phyloP scores from a whole-genome alignment of 2,797 vertebrate species.

The Mallotus villosus region DNA sequence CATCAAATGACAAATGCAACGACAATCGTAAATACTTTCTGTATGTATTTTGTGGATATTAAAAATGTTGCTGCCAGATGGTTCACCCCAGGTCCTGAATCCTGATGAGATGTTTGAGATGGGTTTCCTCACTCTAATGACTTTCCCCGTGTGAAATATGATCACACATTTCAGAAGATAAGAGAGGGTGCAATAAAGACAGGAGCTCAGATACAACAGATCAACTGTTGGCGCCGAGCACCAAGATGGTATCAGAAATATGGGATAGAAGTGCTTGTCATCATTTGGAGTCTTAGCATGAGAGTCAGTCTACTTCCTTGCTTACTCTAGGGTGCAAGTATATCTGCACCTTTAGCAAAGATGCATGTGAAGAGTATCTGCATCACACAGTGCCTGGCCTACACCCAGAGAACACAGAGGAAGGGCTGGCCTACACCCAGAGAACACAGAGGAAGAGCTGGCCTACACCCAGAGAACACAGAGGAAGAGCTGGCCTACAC shows the following conservation, averaged over 20 bases:
- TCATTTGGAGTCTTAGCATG: not conserved
- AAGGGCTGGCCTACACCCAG: no score
- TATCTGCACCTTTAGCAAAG: no score
- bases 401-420: no score
- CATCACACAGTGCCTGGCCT: no score
- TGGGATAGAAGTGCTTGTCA: not conserved
- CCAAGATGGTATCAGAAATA: not conserved
- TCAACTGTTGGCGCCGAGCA: no score
- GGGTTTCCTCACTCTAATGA: not conserved
- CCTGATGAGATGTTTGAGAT: not conserved
- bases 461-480: no score
- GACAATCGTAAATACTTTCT: not conserved
- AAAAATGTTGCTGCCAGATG: not conserved
- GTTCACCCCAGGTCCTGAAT: not conserved
- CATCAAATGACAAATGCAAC: not conserved
- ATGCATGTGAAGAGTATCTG: no score
- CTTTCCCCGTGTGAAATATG: not conserved
- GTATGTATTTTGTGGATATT: not conserved
- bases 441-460: no score
- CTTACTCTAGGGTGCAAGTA: no score
- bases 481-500: no score
- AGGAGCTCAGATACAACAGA: not conserved
- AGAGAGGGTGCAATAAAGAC: not conserved
- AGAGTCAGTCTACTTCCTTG: no score
- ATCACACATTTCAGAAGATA: not conserved